Base-by-base conservation (phyloP, 1,140 invertebrate species). In the Drosophila tristis region DNA sequence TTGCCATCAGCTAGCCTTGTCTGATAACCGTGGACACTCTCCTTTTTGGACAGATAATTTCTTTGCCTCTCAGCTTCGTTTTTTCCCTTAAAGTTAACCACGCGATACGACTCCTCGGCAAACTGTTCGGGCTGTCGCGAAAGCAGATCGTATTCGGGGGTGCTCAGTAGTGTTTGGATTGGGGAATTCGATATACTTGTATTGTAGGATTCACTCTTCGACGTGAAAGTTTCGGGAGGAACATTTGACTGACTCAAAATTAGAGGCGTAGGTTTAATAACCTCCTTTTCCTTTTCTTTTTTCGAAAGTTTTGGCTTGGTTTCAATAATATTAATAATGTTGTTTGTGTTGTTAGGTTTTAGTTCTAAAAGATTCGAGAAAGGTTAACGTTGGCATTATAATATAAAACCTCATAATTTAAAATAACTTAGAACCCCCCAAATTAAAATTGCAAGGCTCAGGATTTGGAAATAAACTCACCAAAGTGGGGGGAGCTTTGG, bases 61-160 rank as follows among this genome's bases (percentile, higher is more conserved):
- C 70, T 50, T 11, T 80, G 73, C 5, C 80, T 56, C 9, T 90
- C 89, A 2, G 64, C 16, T 0, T 79, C 75, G 11, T 55, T 26
- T n/a, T 84, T 87, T 0, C 92, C 92, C 75, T 93, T 93, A 29
- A 93, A 81, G 72, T 93, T 93, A 23, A 93, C 90, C 31, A 95
- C 93, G 78, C 94, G 94, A 89, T 95, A 96, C 2, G 95, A 96
- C 92, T 96, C 96, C 84, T 96, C 96, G 8, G 95, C 94, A 55
- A 96, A 94, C 93, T 97, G 96, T 13, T 96, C 95, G 1, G 96
- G 96, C 82, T 97, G 96, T 35, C 96, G 94, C 1, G 96, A 97
- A 13, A 97, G 93, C 80, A 96, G 96, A 91, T 97, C 96, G 78
- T 97, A 97, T 92, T 97, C 96, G 1, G 96, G 95, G 74, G 96